Conservation (phyloP, 1,140 invertebrate genomes). For the Drosophila nigromelanica region DNA sequence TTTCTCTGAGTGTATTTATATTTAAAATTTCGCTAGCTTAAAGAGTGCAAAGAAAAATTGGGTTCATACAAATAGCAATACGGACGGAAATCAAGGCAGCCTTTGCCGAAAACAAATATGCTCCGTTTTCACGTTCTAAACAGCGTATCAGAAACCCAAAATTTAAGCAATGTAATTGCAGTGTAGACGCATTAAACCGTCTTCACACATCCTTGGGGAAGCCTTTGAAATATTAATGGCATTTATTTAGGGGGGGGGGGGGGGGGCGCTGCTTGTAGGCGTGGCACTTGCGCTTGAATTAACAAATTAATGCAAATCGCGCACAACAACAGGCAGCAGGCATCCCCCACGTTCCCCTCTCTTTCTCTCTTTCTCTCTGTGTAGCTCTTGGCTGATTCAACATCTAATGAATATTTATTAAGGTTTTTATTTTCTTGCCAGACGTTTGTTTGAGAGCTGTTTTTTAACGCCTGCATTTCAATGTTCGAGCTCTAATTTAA, state of each 20-base stretch:
- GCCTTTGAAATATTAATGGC: conserved; percentile 71
- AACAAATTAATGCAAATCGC: conserved; percentile 80
- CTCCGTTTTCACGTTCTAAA: too few relatives aligned
- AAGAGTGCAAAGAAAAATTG: too few relatives aligned
- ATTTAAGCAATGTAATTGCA: conserved; percentile 40
- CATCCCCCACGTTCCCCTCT: too few relatives aligned
- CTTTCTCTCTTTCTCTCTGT: too few relatives aligned
- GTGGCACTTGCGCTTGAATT: conserved; percentile 75
- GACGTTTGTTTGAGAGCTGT: neutral
- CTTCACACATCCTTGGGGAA: neutral
- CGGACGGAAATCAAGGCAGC: too few relatives aligned
- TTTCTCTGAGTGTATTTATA: too few relatives aligned
- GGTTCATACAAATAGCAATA: too few relatives aligned
- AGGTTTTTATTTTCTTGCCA: conserved; percentile 32
- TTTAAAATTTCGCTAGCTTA: too few relatives aligned
- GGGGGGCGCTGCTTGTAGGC: conserved; percentile 25
- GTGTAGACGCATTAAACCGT: conserved; percentile 3
- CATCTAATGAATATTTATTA: conserved; percentile 79
- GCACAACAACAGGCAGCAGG: conserved; percentile 28
- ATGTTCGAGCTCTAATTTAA: conserved; percentile 72
- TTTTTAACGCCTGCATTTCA: conserved; percentile 55
- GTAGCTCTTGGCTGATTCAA: neutral
- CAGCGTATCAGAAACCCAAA: conserved; percentile 5
- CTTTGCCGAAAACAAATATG: too few relatives aligned
- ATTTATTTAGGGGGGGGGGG: conserved; percentile 26